These are phyloP conservation scores for Pyxicephalus adspersus DNA, from an alignment of 2,113 vertebrate genomes.

Conservation along the genomic window DNA sequence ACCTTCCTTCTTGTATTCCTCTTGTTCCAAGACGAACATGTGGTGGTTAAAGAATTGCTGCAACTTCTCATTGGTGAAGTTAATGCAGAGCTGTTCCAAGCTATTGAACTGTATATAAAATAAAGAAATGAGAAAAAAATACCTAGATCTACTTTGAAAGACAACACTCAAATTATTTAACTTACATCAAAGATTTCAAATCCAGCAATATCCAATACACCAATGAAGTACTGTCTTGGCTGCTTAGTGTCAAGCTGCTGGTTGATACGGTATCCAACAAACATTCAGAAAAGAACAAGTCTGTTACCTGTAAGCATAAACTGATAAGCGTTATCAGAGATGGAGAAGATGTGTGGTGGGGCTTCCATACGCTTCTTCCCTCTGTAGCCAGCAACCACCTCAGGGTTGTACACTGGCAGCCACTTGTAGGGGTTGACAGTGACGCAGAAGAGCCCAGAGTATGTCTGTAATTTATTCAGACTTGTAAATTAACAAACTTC, in stretches of 20 bases:
- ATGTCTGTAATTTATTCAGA: not conserved
- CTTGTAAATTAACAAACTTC: not conserved
- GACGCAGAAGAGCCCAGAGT: not conserved
- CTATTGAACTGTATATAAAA: slow-evolving; percentile 74
- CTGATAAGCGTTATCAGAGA: not conserved
- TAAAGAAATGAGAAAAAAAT: not conserved
- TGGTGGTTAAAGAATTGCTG: slow-evolving; percentile 90
- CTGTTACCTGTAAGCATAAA: not conserved
- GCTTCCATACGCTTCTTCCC: too few relatives aligned
- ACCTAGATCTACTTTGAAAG: too few relatives aligned
- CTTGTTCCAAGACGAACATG: slow-evolving; percentile 84
- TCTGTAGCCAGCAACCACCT: too few relatives aligned
- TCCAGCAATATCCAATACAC: slow-evolving; percentile 59
- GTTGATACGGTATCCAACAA: slow-evolving; percentile 46
- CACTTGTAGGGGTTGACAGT: too few relatives aligned
- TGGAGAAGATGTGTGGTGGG: too few relatives aligned
- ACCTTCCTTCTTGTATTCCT: slow-evolving; percentile 84
- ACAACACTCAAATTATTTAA: not conserved
- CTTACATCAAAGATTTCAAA: slow-evolving; percentile 61
- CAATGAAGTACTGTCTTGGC: slow-evolving; percentile 58
- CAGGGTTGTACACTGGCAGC: too few relatives aligned
- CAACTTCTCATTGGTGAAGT: slow-evolving; percentile 84
- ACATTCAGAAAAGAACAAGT: not conserved
- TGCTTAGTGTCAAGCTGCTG: slow-evolving; percentile 56
- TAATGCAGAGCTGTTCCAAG: slow-evolving; percentile 85